Evolutionary conservation across 2,113 vertebrate species (phyloP).

Genomic region (Naja naja): DNA sequence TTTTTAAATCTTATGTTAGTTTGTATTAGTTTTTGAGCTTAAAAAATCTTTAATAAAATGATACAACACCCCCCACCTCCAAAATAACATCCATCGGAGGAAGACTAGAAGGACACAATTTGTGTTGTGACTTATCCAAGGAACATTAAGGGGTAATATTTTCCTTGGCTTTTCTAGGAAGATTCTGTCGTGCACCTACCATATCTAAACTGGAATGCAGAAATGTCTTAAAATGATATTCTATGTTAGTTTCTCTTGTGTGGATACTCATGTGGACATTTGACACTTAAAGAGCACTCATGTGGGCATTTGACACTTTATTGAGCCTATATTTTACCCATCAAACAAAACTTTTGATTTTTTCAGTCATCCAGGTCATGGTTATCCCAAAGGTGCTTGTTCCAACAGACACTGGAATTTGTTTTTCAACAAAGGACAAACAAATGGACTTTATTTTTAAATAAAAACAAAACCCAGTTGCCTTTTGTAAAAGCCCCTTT

Average conservation of each 20-base stretch:
- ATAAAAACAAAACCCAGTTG: background rate
- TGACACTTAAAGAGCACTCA: background rate
- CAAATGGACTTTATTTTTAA: background rate
- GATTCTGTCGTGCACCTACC: background rate
- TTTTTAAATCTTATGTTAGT: background rate
- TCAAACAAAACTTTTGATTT: slow-evolving; percentile 24
- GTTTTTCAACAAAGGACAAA: background rate
- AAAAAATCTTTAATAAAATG: background rate
- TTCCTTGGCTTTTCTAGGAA: background rate
- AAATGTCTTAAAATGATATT: background rate
- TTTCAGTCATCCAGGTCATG: background rate
- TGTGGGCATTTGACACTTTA: background rate
- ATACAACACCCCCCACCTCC: background rate
- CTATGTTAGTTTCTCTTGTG: background rate
- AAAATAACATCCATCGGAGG: background rate
- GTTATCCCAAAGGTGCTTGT: background rate
- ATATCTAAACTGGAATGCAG: background rate
- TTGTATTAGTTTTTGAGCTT: background rate
- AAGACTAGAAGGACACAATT: background rate
- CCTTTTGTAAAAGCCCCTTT: background rate
- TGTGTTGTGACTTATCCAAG: background rate
- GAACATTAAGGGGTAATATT: background rate
- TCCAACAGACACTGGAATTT: background rate
- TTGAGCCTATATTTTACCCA: slow-evolving; percentile 4
- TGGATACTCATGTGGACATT: background rate